A percentile compares a stretch with the other conserved stretches of the same genome.
Evolutionary conservation across 2,113 vertebrate genomes (phyloP).

Genomic region (Meles meles): DNA sequence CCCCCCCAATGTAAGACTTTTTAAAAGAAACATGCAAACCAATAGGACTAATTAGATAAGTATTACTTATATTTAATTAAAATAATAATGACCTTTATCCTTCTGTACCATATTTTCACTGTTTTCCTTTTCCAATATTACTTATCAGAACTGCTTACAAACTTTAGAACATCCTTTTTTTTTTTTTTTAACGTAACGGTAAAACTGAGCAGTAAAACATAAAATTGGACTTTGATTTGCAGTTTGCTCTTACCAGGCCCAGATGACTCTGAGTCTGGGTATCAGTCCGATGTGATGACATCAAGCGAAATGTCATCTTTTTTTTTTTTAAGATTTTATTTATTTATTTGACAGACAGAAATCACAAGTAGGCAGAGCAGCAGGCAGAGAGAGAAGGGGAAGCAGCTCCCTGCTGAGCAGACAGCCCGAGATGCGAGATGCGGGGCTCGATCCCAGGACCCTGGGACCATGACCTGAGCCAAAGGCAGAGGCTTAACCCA

Average conservation of each 20-base stretch:
- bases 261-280: not conserved
- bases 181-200: not conserved
- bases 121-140: not conserved
- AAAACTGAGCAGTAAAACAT: not conserved
- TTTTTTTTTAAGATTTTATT: no score
- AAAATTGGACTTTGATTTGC: not conserved
- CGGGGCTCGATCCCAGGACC: no score
- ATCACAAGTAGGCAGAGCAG: no score
- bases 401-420: no score
- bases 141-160: not conserved
- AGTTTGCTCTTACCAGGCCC: not conserved
- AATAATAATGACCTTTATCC: not conserved
- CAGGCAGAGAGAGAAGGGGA: no score
- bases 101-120: not conserved
- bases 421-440: no score
- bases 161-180: not conserved
- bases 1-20: not conserved
- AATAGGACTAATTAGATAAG: not conserved
- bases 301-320: not conserved
- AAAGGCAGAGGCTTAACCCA: no score
- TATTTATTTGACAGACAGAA: no score
- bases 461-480: no score
- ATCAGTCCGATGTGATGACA: not conserved
- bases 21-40: not conserved
- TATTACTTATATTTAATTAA: not conserved